These are phyloP conservation scores for Grus americana DNA, from an alignment of 2,113 vertebrate genomes.

Conservation along the genomic window DNA sequence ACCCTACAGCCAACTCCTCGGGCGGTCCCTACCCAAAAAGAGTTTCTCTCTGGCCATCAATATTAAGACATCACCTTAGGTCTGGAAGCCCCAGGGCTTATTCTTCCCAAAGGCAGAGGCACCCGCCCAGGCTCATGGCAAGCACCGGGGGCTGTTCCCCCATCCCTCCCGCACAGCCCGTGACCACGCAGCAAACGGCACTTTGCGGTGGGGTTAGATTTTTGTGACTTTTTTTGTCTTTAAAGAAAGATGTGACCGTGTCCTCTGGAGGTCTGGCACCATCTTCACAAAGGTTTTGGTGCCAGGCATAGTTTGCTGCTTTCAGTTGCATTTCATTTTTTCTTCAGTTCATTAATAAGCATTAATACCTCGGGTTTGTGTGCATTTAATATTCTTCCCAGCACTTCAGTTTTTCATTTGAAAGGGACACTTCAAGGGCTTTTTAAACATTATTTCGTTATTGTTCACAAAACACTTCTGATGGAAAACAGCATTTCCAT, in stretches of 20 bases:
- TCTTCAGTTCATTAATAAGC: slow-evolving; percentile 7
- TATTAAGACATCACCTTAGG: accelerated
- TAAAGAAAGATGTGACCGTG: not conserved
- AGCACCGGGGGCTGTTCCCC: not conserved
- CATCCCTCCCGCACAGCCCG: not conserved
- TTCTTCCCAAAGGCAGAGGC: not conserved
- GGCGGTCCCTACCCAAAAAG: not conserved
- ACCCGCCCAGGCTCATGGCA: accelerated
- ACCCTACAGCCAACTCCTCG: not conserved
- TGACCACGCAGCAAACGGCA: not conserved
- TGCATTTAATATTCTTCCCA: not conserved
- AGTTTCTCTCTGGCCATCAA: not conserved
- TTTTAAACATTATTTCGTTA: not conserved
- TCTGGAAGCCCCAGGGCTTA: not conserved
- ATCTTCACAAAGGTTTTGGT: not conserved
- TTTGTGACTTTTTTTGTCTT: not conserved
- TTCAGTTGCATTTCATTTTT: not conserved
- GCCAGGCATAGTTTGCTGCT: not conserved
- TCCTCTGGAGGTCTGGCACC: not conserved
- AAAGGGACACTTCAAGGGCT: slow-evolving; percentile 44
- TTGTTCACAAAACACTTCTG: not conserved
- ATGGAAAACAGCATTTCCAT: slow-evolving; percentile 31
- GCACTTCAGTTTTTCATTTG: slow-evolving; percentile 2
- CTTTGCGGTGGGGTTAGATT: not conserved
- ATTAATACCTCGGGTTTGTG: not conserved